Base-by-base conservation (phyloP, 1,140 invertebrate species). In the Bemisia tabaci region DNA sequence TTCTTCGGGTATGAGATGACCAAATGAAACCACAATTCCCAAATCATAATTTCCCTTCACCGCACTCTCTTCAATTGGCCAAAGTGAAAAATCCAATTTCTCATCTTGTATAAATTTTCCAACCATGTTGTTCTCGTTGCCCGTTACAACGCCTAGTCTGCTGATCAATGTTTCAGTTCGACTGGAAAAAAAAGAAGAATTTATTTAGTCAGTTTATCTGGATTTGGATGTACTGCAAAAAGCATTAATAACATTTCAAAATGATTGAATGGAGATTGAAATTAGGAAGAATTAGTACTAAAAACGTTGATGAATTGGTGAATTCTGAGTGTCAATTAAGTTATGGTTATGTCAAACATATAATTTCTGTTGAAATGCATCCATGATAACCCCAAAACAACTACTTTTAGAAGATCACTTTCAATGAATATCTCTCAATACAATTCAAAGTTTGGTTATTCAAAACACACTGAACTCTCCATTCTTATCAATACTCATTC, bases 1-100 rank as follows among this genome's bases (percentile, higher is more conserved):
- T 21, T 75, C 65, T 65, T 79, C 72, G 2, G 87, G 85, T 73
- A 89, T 88, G 64, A 89, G 73, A 75, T 86, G 81, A 0, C 87
- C 87, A 80, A 88, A 89, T 1, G 86, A 87, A 1, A 87, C 86
- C 27, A 89, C 84, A 61, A 88, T 72, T 25, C 87, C 87, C 62
- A 89, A 74, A 71, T 88, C 80, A 78, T 82, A 87, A 33, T 79
- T 71, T 23, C 73, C 63, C 48, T 70, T 26, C 12, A 72, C 65
- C 0, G 69, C 48, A 22, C 26, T 58, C 21, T 75, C 63, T 12
- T 74, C 60, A 12, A 80, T 64, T 22, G 85, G 86, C 86, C 87
- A 89, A 21, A 75, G 69, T 65, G 82, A 76, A 22, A 84, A 33
- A 2, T 68, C 62, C 12, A 89, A 74, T 33, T 76, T 77, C 70